Conservation (phyloP, 2,888 invertebrate genomes). For the Atrina japonica region DNA sequence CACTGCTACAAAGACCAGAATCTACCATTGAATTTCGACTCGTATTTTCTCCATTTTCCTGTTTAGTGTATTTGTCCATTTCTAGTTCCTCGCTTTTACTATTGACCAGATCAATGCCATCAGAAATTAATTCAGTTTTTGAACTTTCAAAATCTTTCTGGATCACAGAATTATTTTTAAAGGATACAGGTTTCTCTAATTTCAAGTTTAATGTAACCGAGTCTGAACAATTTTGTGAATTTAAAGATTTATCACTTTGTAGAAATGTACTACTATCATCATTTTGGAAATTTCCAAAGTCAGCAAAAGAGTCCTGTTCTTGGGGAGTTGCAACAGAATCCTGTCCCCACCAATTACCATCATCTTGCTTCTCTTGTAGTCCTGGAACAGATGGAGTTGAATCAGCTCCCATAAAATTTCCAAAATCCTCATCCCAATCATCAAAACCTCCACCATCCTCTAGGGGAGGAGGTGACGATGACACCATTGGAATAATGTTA, state of each 20-base stretch:
- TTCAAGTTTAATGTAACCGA: too few species aligned
- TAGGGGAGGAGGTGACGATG: constrained; percentile 71
- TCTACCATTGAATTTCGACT: constrained; percentile 41
- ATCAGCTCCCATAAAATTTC: constrained; percentile 37
- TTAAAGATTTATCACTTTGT: too few species aligned
- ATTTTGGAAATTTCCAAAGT: constrained; percentile 15
- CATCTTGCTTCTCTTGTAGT: neutral
- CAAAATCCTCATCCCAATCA: constrained; percentile 62
- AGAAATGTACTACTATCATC: too few species aligned
- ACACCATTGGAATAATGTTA: constrained; percentile 72
- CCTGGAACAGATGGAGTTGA: constrained; percentile 28
- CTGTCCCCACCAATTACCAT: too few species aligned
- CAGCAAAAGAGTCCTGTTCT: constrained; percentile 5
- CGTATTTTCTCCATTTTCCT: constrained; percentile 1
- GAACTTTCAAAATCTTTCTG: neutral
- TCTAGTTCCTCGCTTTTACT: neutral
- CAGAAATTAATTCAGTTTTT: neutral
- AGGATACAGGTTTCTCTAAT: too few species aligned
- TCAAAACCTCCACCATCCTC: constrained; percentile 62
- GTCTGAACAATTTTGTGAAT: too few species aligned
- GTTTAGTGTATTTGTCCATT: constrained; percentile 31
- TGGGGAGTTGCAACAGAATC: too few species aligned
- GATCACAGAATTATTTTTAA: neutral
- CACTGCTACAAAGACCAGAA: constrained; percentile 71
- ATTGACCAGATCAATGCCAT: neutral